Conservation (phyloP, 1,140 invertebrate genomes). For the Rhizoglyphus robini region DNA sequence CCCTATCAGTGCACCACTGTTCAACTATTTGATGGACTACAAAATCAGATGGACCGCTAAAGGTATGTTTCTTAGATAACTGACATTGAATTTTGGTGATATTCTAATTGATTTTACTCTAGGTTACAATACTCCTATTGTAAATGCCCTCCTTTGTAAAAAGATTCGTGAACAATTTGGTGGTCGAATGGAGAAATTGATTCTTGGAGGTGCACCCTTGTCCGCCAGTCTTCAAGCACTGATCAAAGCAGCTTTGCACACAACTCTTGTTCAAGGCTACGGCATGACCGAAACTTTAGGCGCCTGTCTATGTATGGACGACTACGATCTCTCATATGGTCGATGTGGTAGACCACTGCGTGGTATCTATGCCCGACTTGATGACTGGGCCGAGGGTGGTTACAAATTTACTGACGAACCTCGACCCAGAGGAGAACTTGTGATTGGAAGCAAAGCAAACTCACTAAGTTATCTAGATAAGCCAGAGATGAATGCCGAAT, state of each 20-base stretch:
- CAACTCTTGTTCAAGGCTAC: constrained; percentile 15
- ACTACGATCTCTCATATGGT: constrained; percentile 8
- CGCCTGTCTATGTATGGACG: constrained; percentile 13
- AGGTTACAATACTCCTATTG: constrained; percentile 20
- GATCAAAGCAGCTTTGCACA: constrained; percentile 10
- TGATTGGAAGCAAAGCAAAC: constrained; percentile 52
- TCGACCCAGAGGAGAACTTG: constrained; percentile 75
- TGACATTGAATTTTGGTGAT: background rate
- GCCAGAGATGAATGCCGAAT: constrained; percentile 16
- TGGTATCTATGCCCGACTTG: constrained; percentile 30
- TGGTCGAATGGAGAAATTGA: constrained; percentile 6
- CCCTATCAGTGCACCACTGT: constrained; percentile 21
- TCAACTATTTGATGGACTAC: constrained; percentile 18
- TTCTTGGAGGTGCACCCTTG: constrained; percentile 55
- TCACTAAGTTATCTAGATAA: constrained; percentile 32
- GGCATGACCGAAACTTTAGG: constrained; percentile 19
- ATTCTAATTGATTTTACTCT: no score
- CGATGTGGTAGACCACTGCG: background rate
- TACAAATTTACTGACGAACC: constrained; percentile 79
- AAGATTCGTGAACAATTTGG: constrained; percentile 18
- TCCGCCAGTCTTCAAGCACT: constrained; percentile 49
- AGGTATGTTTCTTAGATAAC: background rate
- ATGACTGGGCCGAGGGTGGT: constrained; percentile 49
- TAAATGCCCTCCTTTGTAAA: constrained; percentile 17
- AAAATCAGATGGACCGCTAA: constrained; percentile 16